Evolutionary conservation across 2,888 invertebrate species (phyloP), one percentile per base, ranked within the genome.

Genomic region (Drosophila fungiperda): DNA sequence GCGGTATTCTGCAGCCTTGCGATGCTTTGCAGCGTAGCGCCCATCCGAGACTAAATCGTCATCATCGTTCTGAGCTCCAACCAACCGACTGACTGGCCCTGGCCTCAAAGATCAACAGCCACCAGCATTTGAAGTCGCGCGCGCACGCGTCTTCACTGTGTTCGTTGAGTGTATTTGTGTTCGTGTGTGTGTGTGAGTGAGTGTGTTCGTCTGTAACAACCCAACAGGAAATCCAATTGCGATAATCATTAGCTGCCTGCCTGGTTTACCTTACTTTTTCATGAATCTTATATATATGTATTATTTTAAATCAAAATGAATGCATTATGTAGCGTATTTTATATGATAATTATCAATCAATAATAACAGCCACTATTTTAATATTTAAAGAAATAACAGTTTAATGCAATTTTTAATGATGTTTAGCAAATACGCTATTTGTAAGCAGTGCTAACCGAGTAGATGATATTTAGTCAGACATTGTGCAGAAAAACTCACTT

Each of bases 21-120:
- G 91, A 89, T 91, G 91, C 91, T 91, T 83, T 83, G 82, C 91
- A 85, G 89, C 87, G 87, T 80, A 91, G 85, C 87, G 90, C 87
- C 91, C 89, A 87, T 90, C 90, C 89, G 90, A 90, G 90, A 91
- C 91, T 91, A 86, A 91, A 87, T 64, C 76, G 78, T 78, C 81
- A 78, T 80, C 83, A 83, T 80, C 83, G 88, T 88, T 84, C 84
- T 86, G 71, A 86, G 83, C 81, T 80, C 83, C 87, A 83, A 83
- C 76, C 68, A 79, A 75, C 83, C 78, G 66, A 83, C 82, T 72
- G 80, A 77, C 70, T 87, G 79, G 83, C 83, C 87, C 78, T 85
- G 86, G 89, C 81, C 81, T 88, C 76, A 83, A 83, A 87, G 90
- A 90, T 84, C 87, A 68, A 59, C 65, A 60, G 32, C 69, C 71